These are phyloP conservation scores for Synanthedon myopaeformis DNA, from an alignment of 2,888 invertebrate genomes.

Conservation along the genomic window DNA sequence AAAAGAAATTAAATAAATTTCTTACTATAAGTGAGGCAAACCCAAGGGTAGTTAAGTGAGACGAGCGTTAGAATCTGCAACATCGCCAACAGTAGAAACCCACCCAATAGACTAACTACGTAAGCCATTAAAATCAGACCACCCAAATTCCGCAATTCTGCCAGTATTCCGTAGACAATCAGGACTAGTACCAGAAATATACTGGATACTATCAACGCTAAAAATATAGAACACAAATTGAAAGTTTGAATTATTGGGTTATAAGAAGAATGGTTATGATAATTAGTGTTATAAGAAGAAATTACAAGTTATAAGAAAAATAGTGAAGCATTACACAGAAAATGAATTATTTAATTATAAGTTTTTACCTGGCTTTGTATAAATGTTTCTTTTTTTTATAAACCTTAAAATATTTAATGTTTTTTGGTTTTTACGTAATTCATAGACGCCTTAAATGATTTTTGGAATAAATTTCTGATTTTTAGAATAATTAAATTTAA, in stretches of 20 bases:
- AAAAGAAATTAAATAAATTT: background rate
- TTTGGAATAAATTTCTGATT: background rate
- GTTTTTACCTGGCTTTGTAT: no score
- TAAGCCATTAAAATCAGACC: constrained; percentile 40
- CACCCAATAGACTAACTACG: constrained; percentile 27
- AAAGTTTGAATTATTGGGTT: background rate
- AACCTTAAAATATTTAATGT: no score
- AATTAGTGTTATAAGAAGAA: no score
- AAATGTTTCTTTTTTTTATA: no score
- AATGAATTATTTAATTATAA: no score
- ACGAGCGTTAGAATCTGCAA: constrained; percentile 17
- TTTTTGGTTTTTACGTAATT: no score
- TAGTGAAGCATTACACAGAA: no score
- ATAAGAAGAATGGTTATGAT: no score
- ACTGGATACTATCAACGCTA: constrained; percentile 29
- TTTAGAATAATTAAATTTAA: no score
- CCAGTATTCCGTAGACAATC: constrained; percentile 29
- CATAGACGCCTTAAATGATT: background rate
- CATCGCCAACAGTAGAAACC: constrained; percentile 26
- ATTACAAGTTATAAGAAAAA: no score
- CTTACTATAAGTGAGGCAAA: background rate
- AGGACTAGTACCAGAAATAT: constrained; percentile 32
- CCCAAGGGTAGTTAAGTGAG: background rate
- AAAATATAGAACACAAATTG: constrained; percentile 2
- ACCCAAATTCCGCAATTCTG: constrained; percentile 32